Evolutionary conservation across 2,888 invertebrate species (phyloP).

Genomic region (Pteria penguin): DNA sequence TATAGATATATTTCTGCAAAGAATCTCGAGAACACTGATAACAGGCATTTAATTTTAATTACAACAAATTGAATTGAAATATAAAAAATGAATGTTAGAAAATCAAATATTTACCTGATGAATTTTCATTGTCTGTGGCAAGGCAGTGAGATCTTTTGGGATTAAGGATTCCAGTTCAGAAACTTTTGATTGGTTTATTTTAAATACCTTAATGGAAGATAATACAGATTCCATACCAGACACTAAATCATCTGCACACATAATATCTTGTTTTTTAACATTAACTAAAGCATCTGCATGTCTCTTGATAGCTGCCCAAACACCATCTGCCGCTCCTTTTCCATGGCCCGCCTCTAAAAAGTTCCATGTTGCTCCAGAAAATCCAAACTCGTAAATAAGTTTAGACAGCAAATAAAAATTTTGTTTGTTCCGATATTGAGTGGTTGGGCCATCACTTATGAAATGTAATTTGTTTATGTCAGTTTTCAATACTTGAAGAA

Average conservation of each 20-base stretch:
- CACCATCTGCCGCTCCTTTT: conserved; percentile 74
- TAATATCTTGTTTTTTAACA: conserved; percentile 30
- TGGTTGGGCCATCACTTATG: conserved; percentile 76
- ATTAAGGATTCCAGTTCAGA: neutral
- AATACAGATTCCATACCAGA: neutral
- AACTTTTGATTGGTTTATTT: conserved; percentile 6
- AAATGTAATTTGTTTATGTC: conserved; percentile 44
- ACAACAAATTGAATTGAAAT: neutral
- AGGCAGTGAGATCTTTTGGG: neutral
- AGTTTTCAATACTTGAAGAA: conserved; percentile 42
- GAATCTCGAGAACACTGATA: neutral
- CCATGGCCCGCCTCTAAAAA: conserved; percentile 76
- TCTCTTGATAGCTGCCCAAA: conserved; percentile 70
- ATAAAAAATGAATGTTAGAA: too few relatives aligned
- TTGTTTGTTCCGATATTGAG: conserved; percentile 76
- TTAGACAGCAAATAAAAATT: conserved; percentile 69
- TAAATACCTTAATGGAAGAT: conserved; percentile 16
- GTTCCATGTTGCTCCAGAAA: conserved; percentile 67
- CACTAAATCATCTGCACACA: conserved; percentile 29
- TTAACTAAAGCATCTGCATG: conserved; percentile 59
- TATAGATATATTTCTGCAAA: neutral
- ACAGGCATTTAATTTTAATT: neutral
- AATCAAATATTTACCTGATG: conserved; percentile 35
- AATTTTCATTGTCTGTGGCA: conserved; percentile 39
- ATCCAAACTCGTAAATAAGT: conserved; percentile 53